Conservation (phyloP, 2,888 invertebrate species). For the Anorthoa munda region DNA sequence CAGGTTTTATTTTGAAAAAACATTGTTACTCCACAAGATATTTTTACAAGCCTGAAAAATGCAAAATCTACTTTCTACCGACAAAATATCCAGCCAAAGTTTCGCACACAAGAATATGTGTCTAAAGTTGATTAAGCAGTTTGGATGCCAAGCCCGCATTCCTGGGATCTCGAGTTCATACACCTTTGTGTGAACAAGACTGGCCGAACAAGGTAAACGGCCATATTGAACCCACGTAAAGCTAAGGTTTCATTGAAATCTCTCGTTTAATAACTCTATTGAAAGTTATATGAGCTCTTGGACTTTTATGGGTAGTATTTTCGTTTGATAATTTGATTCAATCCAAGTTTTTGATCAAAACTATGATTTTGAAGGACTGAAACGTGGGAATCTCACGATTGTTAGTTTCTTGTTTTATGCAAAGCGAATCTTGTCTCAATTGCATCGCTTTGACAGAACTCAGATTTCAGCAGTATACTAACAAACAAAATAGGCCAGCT, state of each 20-base stretch:
- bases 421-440: constrained; percentile 11
- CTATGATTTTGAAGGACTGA: not conserved
- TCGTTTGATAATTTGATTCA: not conserved
- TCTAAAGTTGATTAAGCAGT: constrained; percentile 77
- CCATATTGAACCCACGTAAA: constrained; percentile 29
- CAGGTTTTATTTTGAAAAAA: not conserved
- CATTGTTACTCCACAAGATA: too few species aligned
- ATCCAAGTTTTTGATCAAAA: not conserved
- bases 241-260: constrained; percentile 41
- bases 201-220: constrained; percentile 51
- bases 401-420: constrained; percentile 15
- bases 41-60: not conserved
- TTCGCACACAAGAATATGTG: constrained; percentile 61
- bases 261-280: constrained; percentile 27
- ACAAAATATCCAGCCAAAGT: constrained; percentile 31
- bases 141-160: constrained; percentile 72
- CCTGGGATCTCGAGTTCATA: constrained; percentile 64
- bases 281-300: constrained; percentile 17
- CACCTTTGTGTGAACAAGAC: constrained; percentile 65
- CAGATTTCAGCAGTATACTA: constrained; percentile 20
- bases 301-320: constrained; percentile 17
- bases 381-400: not conserved
- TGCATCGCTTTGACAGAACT: constrained; percentile 13
- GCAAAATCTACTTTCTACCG: too few species aligned
- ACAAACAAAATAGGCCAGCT: constrained; percentile 18